Conservation (phyloP, 2,113 vertebrate species). For the Salvator merianae region DNA sequence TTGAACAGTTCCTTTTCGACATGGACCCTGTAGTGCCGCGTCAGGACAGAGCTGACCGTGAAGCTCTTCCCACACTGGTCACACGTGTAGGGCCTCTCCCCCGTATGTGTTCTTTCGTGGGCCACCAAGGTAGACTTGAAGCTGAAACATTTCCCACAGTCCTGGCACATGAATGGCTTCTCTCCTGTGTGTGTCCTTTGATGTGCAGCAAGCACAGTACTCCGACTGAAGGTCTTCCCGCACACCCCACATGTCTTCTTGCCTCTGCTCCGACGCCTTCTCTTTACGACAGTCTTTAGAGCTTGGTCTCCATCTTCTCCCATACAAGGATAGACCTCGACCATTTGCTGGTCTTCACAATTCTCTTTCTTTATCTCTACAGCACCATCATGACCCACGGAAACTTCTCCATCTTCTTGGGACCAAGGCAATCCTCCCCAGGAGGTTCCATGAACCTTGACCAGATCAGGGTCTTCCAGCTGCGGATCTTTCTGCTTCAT, state of each 20-base stretch:
- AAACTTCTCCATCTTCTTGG: neutral
- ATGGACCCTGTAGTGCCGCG: conserved; percentile 32
- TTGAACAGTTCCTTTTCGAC: conserved; percentile 35
- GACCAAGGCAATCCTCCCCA: neutral
- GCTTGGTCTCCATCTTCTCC: conserved; percentile 46
- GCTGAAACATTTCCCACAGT: conserved; percentile 54
- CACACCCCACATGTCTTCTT: conserved; percentile 65
- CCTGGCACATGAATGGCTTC: conserved; percentile 44
- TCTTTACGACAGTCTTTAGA: conserved; percentile 45
- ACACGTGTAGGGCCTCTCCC: conserved; percentile 85
- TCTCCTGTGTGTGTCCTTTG: conserved; percentile 66
- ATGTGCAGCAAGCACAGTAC: conserved; percentile 63
- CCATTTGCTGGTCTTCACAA: neutral
- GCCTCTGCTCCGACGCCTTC: conserved; percentile 61
- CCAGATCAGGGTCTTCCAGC: neutral
- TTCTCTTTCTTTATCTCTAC: neutral
- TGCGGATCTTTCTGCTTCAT: neutral
- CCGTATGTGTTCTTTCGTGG: conserved; percentile 76
- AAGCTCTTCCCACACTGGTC: conserved; percentile 87
- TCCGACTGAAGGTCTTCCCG: conserved; percentile 65
- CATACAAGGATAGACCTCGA: neutral
- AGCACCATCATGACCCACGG: neutral
- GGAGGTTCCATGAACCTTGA: neutral
- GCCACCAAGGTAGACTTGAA: conserved; percentile 58
- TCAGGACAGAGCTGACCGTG: conserved; percentile 55